phyloP scores from a whole-genome alignment of 1,140 invertebrate genomes.

The Drosophila seguyi region DNA sequence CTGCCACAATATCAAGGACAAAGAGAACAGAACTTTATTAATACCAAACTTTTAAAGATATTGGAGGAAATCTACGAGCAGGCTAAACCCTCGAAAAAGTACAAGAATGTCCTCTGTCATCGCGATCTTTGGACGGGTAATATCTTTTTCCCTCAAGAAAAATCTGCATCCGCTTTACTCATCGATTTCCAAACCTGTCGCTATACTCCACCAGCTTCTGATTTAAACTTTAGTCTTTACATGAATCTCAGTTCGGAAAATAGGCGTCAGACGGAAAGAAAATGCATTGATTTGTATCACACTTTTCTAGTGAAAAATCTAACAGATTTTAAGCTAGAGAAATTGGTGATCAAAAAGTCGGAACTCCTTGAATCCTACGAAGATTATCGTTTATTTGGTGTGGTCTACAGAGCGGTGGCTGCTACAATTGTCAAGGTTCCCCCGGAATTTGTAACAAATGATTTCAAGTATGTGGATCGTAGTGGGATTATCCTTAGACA shows the following conservation, averaged over 20 bases:
- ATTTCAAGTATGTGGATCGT: slow-evolving; percentile 72
- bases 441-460: slow-evolving; percentile 51
- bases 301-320: slow-evolving; percentile 35
- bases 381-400: slow-evolving; percentile 69
- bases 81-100: slow-evolving; percentile 56
- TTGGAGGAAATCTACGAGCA: slow-evolving; percentile 69
- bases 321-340: slow-evolving; percentile 10
- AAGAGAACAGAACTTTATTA: slow-evolving; percentile 24
- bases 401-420: slow-evolving; percentile 63
- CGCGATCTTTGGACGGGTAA: slow-evolving; percentile 89
- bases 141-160: slow-evolving; percentile 86
- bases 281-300: slow-evolving; percentile 63
- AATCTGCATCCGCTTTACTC: slow-evolving; percentile 85
- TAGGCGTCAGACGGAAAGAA: slow-evolving; percentile 33
- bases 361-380: slow-evolving; percentile 69
- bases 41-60: slow-evolving; percentile 28
- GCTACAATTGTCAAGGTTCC: slow-evolving; percentile 71
- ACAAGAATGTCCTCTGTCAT: slow-evolving; percentile 87
- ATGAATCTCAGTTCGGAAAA: slow-evolving; percentile 54
- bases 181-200: slow-evolving; percentile 88
- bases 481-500: slow-evolving; percentile 44
- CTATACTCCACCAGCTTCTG: slow-evolving; percentile 87
- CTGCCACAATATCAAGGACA: slow-evolving; percentile 47
- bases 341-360: slow-evolving; percentile 22
- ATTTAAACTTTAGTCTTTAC: slow-evolving; percentile 85